Percentiles rank a stretch among this genome's conserved stretches.
phyloP scores from a whole-genome alignment of 64 coral and sea anemone genomes.

The Platygyra sinensis region DNA sequence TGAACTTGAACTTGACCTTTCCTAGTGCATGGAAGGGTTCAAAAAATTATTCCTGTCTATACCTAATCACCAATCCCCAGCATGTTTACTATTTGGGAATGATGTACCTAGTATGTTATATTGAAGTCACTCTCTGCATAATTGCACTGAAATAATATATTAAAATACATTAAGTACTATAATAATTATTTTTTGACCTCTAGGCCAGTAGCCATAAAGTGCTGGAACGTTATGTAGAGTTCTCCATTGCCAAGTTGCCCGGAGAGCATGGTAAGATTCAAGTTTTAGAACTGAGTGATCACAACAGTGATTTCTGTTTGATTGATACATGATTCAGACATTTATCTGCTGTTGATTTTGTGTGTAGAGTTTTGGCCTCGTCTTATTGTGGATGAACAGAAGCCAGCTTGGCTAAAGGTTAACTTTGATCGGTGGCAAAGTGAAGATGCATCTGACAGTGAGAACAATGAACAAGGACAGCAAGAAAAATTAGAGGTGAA shows the following conservation, averaged over 20 bases:
- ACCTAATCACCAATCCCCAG: no score
- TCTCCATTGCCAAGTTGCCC: slow-evolving; percentile 54
- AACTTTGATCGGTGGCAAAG: slow-evolving; percentile 97
- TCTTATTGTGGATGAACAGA: slow-evolving; percentile 73
- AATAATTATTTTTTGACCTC: background rate
- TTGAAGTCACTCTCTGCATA: no score
- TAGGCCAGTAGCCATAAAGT: slow-evolving; percentile 58
- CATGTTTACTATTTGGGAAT: no score
- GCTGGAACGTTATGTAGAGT: slow-evolving; percentile 68
- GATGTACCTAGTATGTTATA: no score
- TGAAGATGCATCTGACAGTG: slow-evolving; percentile 90
- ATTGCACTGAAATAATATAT: no score
- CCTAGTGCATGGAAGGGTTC: no score
- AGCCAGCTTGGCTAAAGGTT: slow-evolving; percentile 91
- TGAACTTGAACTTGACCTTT: no score
- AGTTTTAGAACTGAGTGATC: no score
- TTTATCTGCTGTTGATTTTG: background rate
- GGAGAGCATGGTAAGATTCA: slow-evolving; percentile 12
- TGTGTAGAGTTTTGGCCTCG: slow-evolving; percentile 75
- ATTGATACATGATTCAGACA: no score
- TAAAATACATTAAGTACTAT: no score
- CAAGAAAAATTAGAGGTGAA: slow-evolving; percentile 59
- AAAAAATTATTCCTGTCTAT: no score
- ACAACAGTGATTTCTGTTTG: background rate
- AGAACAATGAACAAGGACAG: slow-evolving; percentile 64